These are phyloP conservation scores for Nycteola revayana DNA, from an alignment of 2,888 invertebrate genomes.

Conservation along the genomic window DNA sequence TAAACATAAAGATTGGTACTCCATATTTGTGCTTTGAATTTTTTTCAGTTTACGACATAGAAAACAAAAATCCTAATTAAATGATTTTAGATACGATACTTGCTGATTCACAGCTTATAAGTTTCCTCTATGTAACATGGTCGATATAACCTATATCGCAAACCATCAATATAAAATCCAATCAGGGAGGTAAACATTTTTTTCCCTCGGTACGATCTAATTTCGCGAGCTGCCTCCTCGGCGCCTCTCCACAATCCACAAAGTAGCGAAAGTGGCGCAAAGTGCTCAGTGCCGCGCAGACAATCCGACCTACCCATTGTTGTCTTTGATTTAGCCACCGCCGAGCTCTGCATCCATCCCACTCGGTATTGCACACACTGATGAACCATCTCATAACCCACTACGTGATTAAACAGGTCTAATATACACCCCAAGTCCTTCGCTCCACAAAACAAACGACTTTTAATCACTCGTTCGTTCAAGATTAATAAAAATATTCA, in stretches of 20 bases:
- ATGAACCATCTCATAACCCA: slow-evolving; percentile 15
- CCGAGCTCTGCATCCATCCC: slow-evolving; percentile 32
- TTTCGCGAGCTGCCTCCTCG: slow-evolving; percentile 54
- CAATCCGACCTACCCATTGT: slow-evolving; percentile 67
- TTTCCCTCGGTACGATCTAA: slow-evolving; percentile 57
- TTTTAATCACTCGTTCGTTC: slow-evolving; percentile 19
- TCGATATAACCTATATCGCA: slow-evolving; percentile 8
- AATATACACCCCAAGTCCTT: too few species aligned
- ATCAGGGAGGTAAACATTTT: slow-evolving; percentile 30
- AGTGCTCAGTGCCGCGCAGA: slow-evolving; percentile 62
- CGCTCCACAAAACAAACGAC: neutral
- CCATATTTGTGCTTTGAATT: too few species aligned
- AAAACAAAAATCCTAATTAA: too few species aligned
- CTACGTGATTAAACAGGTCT: neutral
- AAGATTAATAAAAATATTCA: slow-evolving; percentile 34
- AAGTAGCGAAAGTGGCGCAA: slow-evolving; percentile 74
- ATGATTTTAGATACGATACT: too few species aligned
- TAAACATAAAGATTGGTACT: neutral
- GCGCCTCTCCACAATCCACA: slow-evolving; percentile 61
- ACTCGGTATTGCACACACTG: slow-evolving; percentile 18
- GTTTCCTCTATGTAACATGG: too few species aligned
- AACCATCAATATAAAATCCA: slow-evolving; percentile 27
- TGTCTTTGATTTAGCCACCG: slow-evolving; percentile 69
- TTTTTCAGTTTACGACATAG: too few species aligned
- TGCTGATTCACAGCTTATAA: too few species aligned